phyloP scores from a whole-genome alignment of 1,140 invertebrate genomes.

The Drosophila prosaltans region DNA sequence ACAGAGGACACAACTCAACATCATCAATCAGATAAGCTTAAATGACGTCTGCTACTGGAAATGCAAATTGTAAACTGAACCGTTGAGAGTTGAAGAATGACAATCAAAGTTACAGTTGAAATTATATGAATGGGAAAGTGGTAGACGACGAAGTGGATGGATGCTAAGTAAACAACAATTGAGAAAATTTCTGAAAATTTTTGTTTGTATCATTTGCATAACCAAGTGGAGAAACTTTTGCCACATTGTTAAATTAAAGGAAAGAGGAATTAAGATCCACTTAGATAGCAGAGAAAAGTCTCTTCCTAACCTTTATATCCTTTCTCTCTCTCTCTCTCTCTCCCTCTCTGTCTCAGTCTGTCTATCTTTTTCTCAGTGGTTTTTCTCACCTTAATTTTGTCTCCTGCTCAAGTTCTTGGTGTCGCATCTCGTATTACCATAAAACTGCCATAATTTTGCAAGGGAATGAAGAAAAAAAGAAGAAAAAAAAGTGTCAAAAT shows the following conservation, averaged over 20 bases:
- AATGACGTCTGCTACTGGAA: conserved; percentile 70
- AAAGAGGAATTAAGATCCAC: conserved; percentile 25
- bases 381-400: conserved; percentile 25
- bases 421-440: conserved; percentile 62
- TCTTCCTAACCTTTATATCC: not conserved
- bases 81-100: conserved; percentile 71
- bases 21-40: conserved; percentile 82
- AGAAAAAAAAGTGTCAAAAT: conserved; percentile 73
- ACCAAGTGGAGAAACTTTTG: conserved; percentile 39
- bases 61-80: conserved; percentile 76
- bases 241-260: conserved; percentile 33
- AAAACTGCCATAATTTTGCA: conserved; percentile 74
- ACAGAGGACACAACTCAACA: conserved; percentile 39
- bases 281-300: conserved; percentile 8
- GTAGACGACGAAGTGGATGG: conserved; percentile 16
- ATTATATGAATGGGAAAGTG: conserved; percentile 21
- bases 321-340: conserved; percentile 7
- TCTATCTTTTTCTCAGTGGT: conserved; percentile 19
- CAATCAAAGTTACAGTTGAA: conserved; percentile 71
- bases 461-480: conserved; percentile 33
- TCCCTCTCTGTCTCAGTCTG: not conserved
- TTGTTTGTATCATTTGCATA: conserved; percentile 42
- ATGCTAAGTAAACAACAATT: conserved; percentile 75
- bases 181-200: conserved; percentile 36
- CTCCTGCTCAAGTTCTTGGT: not conserved